phyloP scores from a whole-genome alignment of 2,797 vertebrate genomes.

The Chelonia mydas region DNA sequence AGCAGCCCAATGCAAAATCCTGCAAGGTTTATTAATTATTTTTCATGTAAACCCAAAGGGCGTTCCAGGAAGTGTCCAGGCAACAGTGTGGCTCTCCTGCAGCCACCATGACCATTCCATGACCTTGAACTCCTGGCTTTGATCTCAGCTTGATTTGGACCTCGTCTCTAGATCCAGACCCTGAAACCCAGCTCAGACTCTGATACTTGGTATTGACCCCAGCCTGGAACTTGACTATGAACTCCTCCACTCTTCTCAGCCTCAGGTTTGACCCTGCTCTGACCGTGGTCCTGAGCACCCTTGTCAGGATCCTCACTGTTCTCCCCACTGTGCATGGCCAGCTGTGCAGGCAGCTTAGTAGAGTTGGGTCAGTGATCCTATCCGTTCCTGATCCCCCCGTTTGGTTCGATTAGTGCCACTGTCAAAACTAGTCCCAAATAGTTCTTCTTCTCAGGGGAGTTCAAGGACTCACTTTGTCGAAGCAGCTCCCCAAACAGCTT shows the following conservation, averaged over 20 bases:
- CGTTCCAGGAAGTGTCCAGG: too few relatives aligned
- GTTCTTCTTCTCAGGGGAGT: background rate
- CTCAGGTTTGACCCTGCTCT: too few relatives aligned
- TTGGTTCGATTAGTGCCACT: rapidly evolving
- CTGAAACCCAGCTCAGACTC: too few relatives aligned
- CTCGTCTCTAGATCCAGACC: too few relatives aligned
- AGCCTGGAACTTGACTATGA: too few relatives aligned
- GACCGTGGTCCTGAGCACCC: background rate
- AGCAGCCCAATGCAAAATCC: background rate
- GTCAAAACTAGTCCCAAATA: background rate
- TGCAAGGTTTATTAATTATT: background rate
- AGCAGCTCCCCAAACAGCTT: background rate
- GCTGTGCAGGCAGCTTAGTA: background rate
- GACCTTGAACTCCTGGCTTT: too few relatives aligned
- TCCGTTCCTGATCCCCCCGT: background rate
- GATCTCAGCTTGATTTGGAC: too few relatives aligned
- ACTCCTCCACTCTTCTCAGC: too few relatives aligned
- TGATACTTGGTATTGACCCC: too few relatives aligned
- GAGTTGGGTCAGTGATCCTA: background rate
- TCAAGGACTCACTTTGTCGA: background rate
- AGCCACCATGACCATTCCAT: too few relatives aligned
- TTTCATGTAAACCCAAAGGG: background rate
- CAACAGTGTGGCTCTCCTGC: too few relatives aligned
- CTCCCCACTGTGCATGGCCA: too few relatives aligned
- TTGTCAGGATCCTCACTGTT: background rate